phyloP scores from a whole-genome alignment of 2,888 invertebrate genomes.

The Leptopterna dolabrata region DNA sequence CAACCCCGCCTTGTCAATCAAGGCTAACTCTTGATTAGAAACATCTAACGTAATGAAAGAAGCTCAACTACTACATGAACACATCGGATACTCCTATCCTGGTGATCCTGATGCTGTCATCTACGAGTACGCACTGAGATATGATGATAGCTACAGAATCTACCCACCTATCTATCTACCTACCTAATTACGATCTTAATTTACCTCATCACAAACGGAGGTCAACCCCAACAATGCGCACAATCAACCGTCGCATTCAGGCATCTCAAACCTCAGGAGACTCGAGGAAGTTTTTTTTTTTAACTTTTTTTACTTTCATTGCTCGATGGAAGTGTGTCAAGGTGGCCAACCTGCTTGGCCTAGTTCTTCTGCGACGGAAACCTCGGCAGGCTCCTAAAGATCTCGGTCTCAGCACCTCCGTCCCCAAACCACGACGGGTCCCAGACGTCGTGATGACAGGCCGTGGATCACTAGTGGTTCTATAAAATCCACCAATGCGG shows the following conservation, averaged over 20 bases:
- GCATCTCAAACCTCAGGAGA: neutral
- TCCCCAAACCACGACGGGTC: neutral
- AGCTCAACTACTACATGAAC: too few species aligned
- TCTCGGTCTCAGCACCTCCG: neutral
- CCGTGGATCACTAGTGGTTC: too few species aligned
- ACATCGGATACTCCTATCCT: too few species aligned
- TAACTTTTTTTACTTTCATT: conserved; percentile 20
- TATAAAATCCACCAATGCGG: too few species aligned
- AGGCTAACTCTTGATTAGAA: too few species aligned
- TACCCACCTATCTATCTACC: too few species aligned
- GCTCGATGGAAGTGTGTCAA: conserved; percentile 43
- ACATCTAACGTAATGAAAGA: too few species aligned
- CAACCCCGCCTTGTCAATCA: too few species aligned
- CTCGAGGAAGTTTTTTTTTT: conserved; percentile 42
- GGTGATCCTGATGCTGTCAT: too few species aligned
- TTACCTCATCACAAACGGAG: neutral
- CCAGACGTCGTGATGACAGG: neutral
- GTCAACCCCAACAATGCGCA: neutral
- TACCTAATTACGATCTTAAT: too few species aligned
- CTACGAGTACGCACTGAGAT: too few species aligned
- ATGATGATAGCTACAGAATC: too few species aligned
- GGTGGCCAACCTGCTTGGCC: conserved; percentile 52
- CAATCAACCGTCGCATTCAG: neutral
- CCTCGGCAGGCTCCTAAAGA: neutral
- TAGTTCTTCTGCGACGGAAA: conserved; percentile 43